Base-by-base conservation (phyloP, 1,140 invertebrate species). In the Drosophila obscura region DNA sequence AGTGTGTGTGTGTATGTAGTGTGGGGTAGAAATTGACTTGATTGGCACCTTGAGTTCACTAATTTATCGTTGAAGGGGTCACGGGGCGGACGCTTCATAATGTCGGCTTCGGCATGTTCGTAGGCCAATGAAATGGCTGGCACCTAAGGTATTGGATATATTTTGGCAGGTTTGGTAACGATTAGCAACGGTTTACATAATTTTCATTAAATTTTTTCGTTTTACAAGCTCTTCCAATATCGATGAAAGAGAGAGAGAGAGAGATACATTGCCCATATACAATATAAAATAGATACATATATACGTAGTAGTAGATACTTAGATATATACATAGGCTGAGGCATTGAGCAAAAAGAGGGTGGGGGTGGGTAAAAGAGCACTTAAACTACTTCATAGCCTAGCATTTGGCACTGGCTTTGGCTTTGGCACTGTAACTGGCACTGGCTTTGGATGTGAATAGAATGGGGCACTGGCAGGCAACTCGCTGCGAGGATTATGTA, bases 101-200 rank as follows among this genome's bases (percentile, higher is more conserved):
- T 99, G 95, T 99, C 99, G 93, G 97, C 97, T 94, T 99, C 99
- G 91, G 99, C 97, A 94, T 98, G 96, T 95, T 99, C 99, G 94
- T 99, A 99, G 93, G 99, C 98, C 94, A 99, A 95, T 91, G 99
- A 99, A 94, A 99, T 99, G 94, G 99, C 99, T 92, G 98, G 99
- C 93, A 99, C 96, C 97, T 98, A 94, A 65, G 79, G 79, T 82
- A 78, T 82, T 87, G 83, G 75, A 87, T 11, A 35, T 35, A 13
- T 88, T 79, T 79, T 83, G 73, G 68, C 74, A 80, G 85, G 71
- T 39, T 39, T 79, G 80, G 78, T 82, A 87, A 82, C 57, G 26
- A 88, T 87, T 87, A 87, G 82, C 82, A 82, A 81, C 73, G 56
- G 56, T 78, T 81, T 78, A 83, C 75, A 80, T 28, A 61, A 61